Conservation (phyloP, 2,888 invertebrate genomes). For the Dysmachus trigonus region DNA sequence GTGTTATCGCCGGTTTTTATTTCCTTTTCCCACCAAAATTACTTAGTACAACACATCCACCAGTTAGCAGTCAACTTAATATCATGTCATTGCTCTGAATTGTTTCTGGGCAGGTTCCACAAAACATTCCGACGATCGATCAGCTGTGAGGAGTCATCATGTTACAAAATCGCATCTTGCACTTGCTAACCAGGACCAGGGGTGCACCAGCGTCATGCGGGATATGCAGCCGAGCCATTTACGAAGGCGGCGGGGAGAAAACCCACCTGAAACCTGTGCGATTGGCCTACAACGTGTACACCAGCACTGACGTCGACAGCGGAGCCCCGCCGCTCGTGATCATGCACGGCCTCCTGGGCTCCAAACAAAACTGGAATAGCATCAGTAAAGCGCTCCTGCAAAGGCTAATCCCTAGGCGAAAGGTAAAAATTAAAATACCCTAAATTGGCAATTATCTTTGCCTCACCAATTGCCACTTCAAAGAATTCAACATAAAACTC, state of each 20-base stretch:
- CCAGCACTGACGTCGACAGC: conserved; percentile 63
- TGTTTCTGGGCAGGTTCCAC: neutral
- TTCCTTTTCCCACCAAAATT: neutral
- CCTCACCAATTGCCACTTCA: too few relatives aligned
- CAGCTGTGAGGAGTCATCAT: neutral
- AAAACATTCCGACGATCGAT: neutral
- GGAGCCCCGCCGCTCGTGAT: conserved; percentile 75
- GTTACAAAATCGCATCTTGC: neutral
- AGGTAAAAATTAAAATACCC: too few relatives aligned
- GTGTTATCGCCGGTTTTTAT: neutral
- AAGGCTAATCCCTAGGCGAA: neutral
- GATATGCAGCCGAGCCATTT: neutral
- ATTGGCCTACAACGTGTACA: conserved; percentile 75
- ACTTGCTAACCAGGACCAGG: neutral
- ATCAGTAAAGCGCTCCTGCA: conserved; percentile 62
- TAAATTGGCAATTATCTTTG: too few relatives aligned
- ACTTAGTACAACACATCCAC: neutral
- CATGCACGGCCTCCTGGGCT: conserved; percentile 87
- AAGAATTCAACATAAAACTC: too few relatives aligned
- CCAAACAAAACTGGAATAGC: conserved; percentile 86
- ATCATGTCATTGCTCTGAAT: neutral
- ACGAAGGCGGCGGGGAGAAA: neutral
- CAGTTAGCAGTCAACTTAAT: neutral
- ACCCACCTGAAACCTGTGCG: conserved; percentile 65
- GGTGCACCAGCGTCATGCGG: neutral